Percentiles rank a stretch among this genome's conserved stretches.
These are phyloP conservation scores for Merodon equestris DNA, from an alignment of 2,888 invertebrate genomes.

Conservation along the genomic window DNA sequence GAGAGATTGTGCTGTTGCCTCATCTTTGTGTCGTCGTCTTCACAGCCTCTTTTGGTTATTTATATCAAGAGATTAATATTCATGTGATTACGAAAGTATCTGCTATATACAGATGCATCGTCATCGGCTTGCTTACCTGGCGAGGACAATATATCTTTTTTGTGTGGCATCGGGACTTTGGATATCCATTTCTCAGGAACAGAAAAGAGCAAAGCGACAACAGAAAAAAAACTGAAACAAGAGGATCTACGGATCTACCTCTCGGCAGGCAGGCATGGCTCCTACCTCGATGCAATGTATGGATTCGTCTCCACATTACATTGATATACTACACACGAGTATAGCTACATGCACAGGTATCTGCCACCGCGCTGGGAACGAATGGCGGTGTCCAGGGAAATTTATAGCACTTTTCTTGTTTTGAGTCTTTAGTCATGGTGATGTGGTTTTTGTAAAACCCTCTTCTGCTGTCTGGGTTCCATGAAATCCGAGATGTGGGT, in stretches of 20 bases:
- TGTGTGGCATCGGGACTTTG: slow-evolving; percentile 66
- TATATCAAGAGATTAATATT: slow-evolving; percentile 67
- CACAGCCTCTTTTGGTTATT: slow-evolving; percentile 66
- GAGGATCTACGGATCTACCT: slow-evolving; percentile 15
- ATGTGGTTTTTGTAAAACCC: slow-evolving; percentile 57
- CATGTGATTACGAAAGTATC: slow-evolving; percentile 66
- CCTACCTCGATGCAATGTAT: slow-evolving; percentile 10
- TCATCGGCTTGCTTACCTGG: slow-evolving; percentile 60
- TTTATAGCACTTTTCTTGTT: slow-evolving; percentile 65
- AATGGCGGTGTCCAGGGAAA: slow-evolving; percentile 62
- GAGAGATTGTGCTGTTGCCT: not conserved
- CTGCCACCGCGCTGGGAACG: slow-evolving; percentile 44
- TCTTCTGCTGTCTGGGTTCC: slow-evolving; percentile 47
- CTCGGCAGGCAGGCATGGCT: slow-evolving; percentile 1
- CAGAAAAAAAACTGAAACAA: slow-evolving; percentile 3
- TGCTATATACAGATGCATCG: slow-evolving; percentile 47
- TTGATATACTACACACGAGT: slow-evolving; percentile 34
- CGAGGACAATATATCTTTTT: slow-evolving; percentile 66
- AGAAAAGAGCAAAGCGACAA: slow-evolving; percentile 29
- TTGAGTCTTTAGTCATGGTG: slow-evolving; percentile 67
- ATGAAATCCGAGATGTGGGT: slow-evolving; percentile 51
- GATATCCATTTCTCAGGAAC: slow-evolving; percentile 57
- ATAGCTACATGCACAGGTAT: slow-evolving; percentile 29
- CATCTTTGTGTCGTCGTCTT: slow-evolving; percentile 9
- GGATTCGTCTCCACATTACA: slow-evolving; percentile 43